Evolutionary conservation across 2,797 vertebrate species (phyloP), one percentile per base, ranked within the genome.

Genomic region (Botia almorhae): DNA sequence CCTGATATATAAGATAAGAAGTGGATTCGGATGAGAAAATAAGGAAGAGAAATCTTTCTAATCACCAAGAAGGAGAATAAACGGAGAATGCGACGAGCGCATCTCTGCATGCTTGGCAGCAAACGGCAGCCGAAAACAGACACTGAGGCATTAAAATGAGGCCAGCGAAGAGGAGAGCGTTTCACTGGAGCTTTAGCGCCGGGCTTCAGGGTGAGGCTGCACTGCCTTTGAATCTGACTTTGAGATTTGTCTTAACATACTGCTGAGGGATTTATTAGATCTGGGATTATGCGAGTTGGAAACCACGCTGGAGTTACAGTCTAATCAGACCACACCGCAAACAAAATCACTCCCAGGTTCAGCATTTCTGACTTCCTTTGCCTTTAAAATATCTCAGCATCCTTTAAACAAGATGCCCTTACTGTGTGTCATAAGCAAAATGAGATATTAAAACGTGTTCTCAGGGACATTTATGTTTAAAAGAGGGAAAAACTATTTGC

Each of bases 51-150:
- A 53, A 14, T 63, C 58, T 78, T 50, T 26, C 7, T 65, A 53
- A 75, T 53, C 12, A 36, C 73, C n/a, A 51, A 36, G 16, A 79
- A 19, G 60, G 26, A 78, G 26, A 79, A 67, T 55, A 46, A 79
- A 79, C 36, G 17, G 21, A 36, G 36, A 2, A 67, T 8, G 67
- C 67, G 21, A 21, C 1, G 23, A 50, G 36, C 50, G n/a, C 53
- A 56, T 80, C 61, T 80, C 61, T 1, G 29, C 78, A 68, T 1
- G 19, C 78, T 67, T 58, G 78, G 78, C 70, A 67, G 50, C 60
- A 74, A 67, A 67, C 12, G 2, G 61, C 29, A 51, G 70, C 36
- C n/a, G 12, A 50, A 74, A 80, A 80, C 74, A 80, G 78, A 74
- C n/a, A 48, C 14, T 0, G 76, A 79, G 56, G 64, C 56, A 63